Conservation (phyloP, 2,888 invertebrate species). For the Microplitis manilae region DNA sequence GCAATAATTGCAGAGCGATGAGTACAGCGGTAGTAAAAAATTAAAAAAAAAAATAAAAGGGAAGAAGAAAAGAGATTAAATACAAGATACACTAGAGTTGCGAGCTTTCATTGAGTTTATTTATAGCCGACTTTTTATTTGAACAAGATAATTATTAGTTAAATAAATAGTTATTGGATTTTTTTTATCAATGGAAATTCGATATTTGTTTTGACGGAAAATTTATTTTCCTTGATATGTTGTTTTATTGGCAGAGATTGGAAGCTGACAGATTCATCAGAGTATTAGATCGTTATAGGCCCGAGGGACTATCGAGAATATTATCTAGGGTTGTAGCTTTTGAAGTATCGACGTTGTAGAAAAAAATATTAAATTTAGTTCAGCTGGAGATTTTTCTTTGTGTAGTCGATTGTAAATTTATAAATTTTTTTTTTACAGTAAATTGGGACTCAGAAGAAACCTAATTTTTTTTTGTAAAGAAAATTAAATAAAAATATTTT, state of each 20-base stretch:
- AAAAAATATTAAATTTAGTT: too few relatives aligned
- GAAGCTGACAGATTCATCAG: conserved; percentile 4
- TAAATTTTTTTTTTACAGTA: too few relatives aligned
- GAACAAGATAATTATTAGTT: not conserved
- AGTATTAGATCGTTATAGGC: not conserved
- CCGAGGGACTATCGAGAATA: conserved; percentile 20
- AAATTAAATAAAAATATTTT: too few relatives aligned
- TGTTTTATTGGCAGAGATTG: not conserved
- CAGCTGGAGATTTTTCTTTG: too few relatives aligned
- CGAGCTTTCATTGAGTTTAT: not conserved
- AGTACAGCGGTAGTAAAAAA: conserved; percentile 40
- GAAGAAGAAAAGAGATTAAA: not conserved
- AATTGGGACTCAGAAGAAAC: too few relatives aligned
- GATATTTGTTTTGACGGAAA: not conserved
- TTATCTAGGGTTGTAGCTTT: conserved; percentile 10
- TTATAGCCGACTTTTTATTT: not conserved
- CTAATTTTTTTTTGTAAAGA: too few relatives aligned
- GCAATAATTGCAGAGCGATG: conserved; percentile 56
- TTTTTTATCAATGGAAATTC: not conserved
- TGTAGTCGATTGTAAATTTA: too few relatives aligned
- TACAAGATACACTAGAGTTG: not conserved
- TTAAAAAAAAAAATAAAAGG: conserved; percentile 8
- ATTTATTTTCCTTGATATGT: not conserved
- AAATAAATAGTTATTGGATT: not conserved
- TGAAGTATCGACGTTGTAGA: not conserved